Base-by-base conservation (phyloP, 2,797 vertebrate genomes). In the Sebastes steindachneri region DNA sequence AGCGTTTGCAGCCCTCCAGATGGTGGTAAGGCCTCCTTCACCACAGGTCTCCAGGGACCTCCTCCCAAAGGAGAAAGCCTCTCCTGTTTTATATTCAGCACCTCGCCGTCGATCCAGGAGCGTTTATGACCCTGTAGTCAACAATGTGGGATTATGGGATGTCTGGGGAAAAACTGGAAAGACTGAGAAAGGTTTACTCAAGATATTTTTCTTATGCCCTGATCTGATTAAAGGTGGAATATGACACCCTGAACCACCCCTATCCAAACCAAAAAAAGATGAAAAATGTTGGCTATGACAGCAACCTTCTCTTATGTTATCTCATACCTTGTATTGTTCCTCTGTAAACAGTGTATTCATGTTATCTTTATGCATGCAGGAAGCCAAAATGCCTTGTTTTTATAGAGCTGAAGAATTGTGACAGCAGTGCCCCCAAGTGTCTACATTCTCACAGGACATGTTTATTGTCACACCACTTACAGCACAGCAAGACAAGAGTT, bases 61-160 rank as follows among this genome's bases (percentile, higher is more conserved):
- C 76, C 85, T 80, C 68, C 83, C 69, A 86, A 55, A 83, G 8
- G 71, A 88, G 80, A 90, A 88, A 83, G 76, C 48, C 48, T 69
- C 64, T 79, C 63, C 82, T 91, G 83, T 81, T 93, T 89, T 87
- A 75, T 85, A 89, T 89, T 82, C 86, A 82, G 14, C 59, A 29
- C 78, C 51, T 84, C 59, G 0, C 48, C 14, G 3, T 68, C 6
- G 1, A 71, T 73, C 35, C 75, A 73, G 17, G 63, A 78, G 74
- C 45, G 25, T 80, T 82, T 71, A 55, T 79, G 80, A 84, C 69
- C 75, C 79, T 26, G 53, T 71, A 62, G 78, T 82, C 85, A 78
- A 77, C 87, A 74, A 29, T 57, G 80, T 68, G 74, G 85, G 68
- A 89, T 90, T 85, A 73, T 85, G 77, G 87, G 83, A 88, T 66